A percentile compares a stretch with the other conserved stretches of the same genome.
phyloP scores from a whole-genome alignment of 2,113 vertebrate genomes.

The Morphnarchus princeps region DNA sequence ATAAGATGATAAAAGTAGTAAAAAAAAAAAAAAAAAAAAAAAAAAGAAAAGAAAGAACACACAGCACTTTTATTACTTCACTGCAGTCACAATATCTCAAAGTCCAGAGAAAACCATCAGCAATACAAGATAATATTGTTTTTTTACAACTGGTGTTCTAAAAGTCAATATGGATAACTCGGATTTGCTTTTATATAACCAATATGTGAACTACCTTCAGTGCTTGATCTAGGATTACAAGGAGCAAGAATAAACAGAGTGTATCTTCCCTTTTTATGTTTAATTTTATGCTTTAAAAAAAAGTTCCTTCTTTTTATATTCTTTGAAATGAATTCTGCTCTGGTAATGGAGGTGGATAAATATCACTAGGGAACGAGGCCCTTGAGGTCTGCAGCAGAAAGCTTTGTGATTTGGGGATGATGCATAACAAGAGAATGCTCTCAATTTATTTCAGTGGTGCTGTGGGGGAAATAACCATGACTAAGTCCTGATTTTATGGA shows the following conservation, averaged over 20 bases:
- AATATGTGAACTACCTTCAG: not conserved
- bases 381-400: not conserved
- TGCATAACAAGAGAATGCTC: not conserved
- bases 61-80: not conserved
- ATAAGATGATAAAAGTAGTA: conserved; percentile 10
- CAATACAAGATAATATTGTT: not conserved
- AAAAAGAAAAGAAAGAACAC: not conserved
- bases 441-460: not conserved
- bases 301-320: not conserved
- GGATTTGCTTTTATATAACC: not conserved
- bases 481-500: not conserved
- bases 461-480: not conserved
- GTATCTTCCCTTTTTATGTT: not conserved
- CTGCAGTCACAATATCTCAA: not conserved
- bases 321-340: not conserved
- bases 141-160: not conserved
- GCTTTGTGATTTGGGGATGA: not conserved
- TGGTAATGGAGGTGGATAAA: not conserved
- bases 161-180: not conserved
- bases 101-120: conserved; percentile 31
- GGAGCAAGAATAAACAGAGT: not conserved
- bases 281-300: not conserved
- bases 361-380: not conserved
- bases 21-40: too few relatives aligned
- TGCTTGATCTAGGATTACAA: not conserved